phyloP scores from a whole-genome alignment of 1,140 invertebrate species.

The Diplogasteroides magnus region DNA sequence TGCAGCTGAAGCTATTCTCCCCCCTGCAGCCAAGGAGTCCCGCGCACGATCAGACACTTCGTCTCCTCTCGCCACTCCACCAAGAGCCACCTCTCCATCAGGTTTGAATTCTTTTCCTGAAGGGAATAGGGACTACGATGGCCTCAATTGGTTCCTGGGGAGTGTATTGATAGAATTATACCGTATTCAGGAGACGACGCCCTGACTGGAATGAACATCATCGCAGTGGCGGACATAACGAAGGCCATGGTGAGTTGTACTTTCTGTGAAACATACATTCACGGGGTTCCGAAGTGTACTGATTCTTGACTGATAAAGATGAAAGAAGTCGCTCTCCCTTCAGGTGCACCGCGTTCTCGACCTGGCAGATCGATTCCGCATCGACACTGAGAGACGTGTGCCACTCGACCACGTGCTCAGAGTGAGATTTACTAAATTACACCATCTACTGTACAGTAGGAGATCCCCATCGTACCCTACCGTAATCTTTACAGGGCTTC shows the following conservation, averaged over 20 bases:
- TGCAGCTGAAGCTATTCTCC: not conserved
- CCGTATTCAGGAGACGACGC: too few species aligned
- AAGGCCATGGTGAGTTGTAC: constrained; percentile 69
- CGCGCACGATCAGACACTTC: too few species aligned
- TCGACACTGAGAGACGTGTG: constrained; percentile 74
- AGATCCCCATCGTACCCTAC: constrained; percentile 24
- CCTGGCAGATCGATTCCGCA: constrained; percentile 78
- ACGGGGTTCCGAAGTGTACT: too few species aligned
- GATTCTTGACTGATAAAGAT: too few species aligned
- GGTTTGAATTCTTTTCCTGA: too few species aligned
- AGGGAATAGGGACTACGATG: too few species aligned
- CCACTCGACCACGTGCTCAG: constrained; percentile 15
- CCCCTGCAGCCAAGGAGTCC: constrained; percentile 3
- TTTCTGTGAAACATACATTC: not conserved
- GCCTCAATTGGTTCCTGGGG: too few species aligned
- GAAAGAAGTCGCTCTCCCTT: constrained; percentile 6
- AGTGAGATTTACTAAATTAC: constrained; percentile 2
- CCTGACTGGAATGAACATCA: constrained; percentile 73
- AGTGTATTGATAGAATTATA: too few species aligned
- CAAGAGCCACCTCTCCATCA: constrained; percentile 1
- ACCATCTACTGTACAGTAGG: not conserved
- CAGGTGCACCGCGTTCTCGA: constrained; percentile 83
- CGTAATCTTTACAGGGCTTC: constrained; percentile 67
- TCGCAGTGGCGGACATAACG: constrained; percentile 77
- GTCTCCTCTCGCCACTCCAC: constrained; percentile 13